A percentile compares a stretch with the other conserved stretches of the same genome.
These are phyloP conservation scores for Caenorhabditis sulstoni DNA, from an alignment of 2,888 invertebrate genomes.

Conservation along the genomic window DNA sequence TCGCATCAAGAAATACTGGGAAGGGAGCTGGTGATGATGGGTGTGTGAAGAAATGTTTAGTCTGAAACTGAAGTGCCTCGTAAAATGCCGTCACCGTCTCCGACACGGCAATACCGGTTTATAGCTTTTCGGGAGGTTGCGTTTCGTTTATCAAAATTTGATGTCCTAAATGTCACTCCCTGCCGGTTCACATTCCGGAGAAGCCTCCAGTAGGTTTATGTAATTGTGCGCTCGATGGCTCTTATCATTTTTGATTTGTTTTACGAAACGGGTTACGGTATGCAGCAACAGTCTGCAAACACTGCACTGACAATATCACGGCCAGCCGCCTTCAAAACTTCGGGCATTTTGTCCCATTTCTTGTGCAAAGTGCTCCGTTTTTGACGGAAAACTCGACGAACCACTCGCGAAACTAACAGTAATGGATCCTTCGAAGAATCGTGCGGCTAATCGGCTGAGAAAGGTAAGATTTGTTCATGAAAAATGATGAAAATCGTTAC, in stretches of 20 bases:
- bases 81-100: conserved; percentile 52
- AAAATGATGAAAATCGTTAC: not conserved
- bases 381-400: not conserved
- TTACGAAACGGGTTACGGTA: conserved; percentile 18
- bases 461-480: conserved; percentile 9
- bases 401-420: conserved; percentile 14
- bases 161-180: conserved; percentile 24
- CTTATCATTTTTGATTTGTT: not conserved
- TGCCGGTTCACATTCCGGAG: conserved; percentile 22
- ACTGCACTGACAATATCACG: conserved; percentile 1
- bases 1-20: not conserved
- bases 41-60: conserved; percentile 23
- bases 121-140: conserved; percentile 56
- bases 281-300: conserved; percentile 17
- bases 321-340: conserved; percentile 14
- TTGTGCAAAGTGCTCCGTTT: not conserved
- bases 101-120: conserved; percentile 35
- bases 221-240: not conserved
- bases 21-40: not conserved
- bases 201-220: not conserved
- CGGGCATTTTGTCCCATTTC: conserved; percentile 19
- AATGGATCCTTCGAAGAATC: conserved; percentile 31
- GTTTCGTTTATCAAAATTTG: conserved; percentile 35
- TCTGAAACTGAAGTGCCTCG: conserved; percentile 42
- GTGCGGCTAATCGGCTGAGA: conserved; percentile 15